phyloP scores from a whole-genome alignment of 2,888 invertebrate genomes.

The Folsomia manolachei region DNA sequence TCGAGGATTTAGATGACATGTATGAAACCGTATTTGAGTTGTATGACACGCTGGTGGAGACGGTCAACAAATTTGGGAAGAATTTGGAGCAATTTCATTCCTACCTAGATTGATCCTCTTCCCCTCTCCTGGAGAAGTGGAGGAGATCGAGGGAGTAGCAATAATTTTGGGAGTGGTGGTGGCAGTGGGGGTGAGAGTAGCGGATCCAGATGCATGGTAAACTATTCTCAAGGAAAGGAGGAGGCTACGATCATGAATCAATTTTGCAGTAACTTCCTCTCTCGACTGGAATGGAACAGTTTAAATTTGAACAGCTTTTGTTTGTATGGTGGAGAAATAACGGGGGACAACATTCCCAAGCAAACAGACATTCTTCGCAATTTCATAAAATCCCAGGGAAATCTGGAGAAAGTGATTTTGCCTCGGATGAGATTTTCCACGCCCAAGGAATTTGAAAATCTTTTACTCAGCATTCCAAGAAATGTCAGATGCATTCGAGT shows the following conservation, averaged over 20 bases:
- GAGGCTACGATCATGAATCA: slow-evolving; percentile 13
- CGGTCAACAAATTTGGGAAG: neutral
- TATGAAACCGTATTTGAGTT: slow-evolving; percentile 15
- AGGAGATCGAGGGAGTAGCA: neutral
- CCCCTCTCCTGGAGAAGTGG: neutral
- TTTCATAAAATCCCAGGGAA: slow-evolving; percentile 1
- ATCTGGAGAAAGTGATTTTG: slow-evolving; percentile 16
- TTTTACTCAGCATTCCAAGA: slow-evolving; percentile 1
- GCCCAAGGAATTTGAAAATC: neutral
- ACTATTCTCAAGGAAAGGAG: too few species aligned
- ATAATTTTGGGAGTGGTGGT: neutral
- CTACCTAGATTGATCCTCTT: slow-evolving; percentile 13
- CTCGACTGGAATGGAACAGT: neutral
- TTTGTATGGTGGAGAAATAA: slow-evolving; percentile 19
- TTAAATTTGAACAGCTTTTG: slow-evolving; percentile 19
- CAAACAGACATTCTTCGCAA: slow-evolving; percentile 3
- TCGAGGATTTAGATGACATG: slow-evolving; percentile 12
- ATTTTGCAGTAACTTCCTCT: neutral
- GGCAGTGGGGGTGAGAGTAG: neutral
- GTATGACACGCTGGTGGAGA: slow-evolving; percentile 5
- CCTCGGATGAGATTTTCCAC: slow-evolving; percentile 9
- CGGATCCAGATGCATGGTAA: neutral
- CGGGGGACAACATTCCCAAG: neutral
- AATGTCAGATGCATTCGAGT: slow-evolving; percentile 12
- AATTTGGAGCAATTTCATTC: slow-evolving; percentile 11